Evolutionary conservation across 92 coral and sea anemone species (phyloP).

Genomic region (Hydrozoanthus gracilis): DNA sequence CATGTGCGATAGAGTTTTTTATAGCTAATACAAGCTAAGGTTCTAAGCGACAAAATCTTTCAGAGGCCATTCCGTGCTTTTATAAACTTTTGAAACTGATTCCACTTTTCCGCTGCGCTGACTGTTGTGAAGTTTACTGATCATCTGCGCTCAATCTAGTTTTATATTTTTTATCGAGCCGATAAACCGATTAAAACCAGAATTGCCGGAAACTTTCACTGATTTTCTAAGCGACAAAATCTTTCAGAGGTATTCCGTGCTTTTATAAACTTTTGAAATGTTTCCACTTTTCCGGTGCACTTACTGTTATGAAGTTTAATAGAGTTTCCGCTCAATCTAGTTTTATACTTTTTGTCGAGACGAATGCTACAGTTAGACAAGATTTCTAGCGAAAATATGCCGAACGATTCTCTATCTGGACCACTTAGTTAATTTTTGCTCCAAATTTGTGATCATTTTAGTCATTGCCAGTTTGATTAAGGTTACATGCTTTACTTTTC

Average conservation of each 20-base stretch:
- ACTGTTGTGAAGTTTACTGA: background rate
- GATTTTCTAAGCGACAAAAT: no score
- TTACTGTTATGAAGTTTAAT: background rate
- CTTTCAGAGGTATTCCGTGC: no score
- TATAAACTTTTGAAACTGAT: no score
- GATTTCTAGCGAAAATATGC: no score
- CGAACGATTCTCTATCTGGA: no score
- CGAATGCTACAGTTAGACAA: background rate
- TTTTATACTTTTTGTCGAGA: background rate
- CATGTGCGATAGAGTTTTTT: background rate
- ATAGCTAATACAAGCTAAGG: background rate
- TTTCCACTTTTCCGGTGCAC: background rate
- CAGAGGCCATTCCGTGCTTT: background rate
- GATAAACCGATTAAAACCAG: no score
- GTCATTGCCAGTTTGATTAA: no score
- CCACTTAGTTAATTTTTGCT: no score
- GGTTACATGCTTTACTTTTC: no score
- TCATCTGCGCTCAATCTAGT: background rate
- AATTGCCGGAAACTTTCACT: no score
- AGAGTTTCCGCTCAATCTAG: background rate
- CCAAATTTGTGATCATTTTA: no score
- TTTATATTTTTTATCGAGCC: background rate
- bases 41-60: background rate
- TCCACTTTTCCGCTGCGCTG: slow-evolving; percentile 3
- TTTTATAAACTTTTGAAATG: no score